Base-by-base conservation (phyloP, 2,113 vertebrate species). In the Brachypteracias leptosomus region DNA sequence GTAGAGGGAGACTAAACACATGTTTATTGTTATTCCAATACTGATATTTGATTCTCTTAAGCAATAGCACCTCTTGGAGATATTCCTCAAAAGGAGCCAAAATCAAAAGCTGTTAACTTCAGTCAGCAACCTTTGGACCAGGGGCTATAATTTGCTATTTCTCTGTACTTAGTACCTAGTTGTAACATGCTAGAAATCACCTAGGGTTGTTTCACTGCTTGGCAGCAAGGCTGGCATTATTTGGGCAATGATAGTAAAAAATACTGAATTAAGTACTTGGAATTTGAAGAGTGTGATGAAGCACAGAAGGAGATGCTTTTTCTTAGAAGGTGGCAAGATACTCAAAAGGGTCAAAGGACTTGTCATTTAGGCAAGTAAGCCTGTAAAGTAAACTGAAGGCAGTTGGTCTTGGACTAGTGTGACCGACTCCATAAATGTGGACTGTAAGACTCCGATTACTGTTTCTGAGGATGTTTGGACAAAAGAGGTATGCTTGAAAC, bases 381-480 rank as follows among this genome's bases (percentile, higher is more conserved):
- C 17, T 59, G 54, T 47, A 11, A 38, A 63, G 36, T 46, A 47
- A 63, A 44, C 31, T 28, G 28, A 65, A n/a, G 44, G 29, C 28
- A 24, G 2, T 40, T 18, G 12, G 1, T n/a, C 79, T 77, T 25
- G 15, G 22, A 58, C 26, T 55, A 2, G 26, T 26, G 24, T 54
- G 66, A 54, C 74, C 3, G 2, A 40, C 26, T 63, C 49, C 35
- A n/a, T 44, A 82, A 29, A 29, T 29, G 16, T 11, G 28, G 51
- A 22, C 24, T 2, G 0, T 59, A 31, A 28, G 71, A 22, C 33
- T 47, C 25, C 1, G 1, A 9, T 51, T 54, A 16, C 31, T 46
- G 24, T 54, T 58, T 17, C n/a, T 49, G 54, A 47, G 0, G 0
- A 5, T 11, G 11, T 40, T 52, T 51, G 19, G 71, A 36, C n/a